Conservation (phyloP, 2,113 vertebrate species). For the Brachypodius melanocephalos region DNA sequence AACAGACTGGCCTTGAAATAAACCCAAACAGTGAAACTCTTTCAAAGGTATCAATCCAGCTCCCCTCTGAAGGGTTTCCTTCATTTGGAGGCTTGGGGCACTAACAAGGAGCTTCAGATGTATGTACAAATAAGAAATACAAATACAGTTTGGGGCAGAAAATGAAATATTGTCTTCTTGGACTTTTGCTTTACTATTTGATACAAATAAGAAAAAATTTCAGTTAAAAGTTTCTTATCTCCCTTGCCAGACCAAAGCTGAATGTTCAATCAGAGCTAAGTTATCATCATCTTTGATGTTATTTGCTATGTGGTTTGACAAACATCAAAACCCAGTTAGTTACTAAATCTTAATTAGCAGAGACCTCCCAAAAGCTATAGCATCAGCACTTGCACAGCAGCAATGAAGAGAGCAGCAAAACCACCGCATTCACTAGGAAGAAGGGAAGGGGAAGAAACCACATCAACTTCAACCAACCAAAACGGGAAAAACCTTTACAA, state of each 20-base stretch:
- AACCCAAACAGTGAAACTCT: neutral
- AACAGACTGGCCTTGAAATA: neutral
- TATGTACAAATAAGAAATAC: neutral
- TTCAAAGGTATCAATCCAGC: neutral
- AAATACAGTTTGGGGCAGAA: neutral
- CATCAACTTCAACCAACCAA: neutral
- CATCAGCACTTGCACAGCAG: neutral
- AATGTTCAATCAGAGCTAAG: neutral
- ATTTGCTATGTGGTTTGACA: neutral
- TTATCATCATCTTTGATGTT: neutral
- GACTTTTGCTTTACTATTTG: neutral
- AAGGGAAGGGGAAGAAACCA: neutral
- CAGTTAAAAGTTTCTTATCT: neutral
- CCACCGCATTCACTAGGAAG: neutral
- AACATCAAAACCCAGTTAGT: neutral
- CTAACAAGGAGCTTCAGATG: neutral
- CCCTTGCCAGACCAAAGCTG: neutral
- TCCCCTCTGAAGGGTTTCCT: neutral
- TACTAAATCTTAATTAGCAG: neutral
- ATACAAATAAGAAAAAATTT: neutral
- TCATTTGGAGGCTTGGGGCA: neutral
- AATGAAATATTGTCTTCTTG: neutral
- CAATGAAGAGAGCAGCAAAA: neutral
- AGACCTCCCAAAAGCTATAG: neutral
- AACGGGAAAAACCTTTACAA: neutral